Evolutionary conservation across 1,140 invertebrate species (phyloP), one percentile per base, ranked within the genome.

Genomic region (Lineus longissimus): DNA sequence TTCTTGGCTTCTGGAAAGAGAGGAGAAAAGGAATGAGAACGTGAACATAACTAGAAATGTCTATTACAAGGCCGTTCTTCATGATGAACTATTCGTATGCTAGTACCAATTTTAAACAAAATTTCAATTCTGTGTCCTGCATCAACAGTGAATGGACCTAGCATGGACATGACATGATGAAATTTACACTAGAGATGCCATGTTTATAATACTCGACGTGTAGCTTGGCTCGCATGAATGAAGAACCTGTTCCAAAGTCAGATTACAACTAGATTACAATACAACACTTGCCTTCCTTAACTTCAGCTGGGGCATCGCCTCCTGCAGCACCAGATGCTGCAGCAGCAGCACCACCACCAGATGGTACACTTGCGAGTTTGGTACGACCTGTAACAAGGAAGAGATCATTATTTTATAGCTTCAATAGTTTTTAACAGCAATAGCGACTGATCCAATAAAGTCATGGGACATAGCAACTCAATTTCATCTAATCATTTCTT

Each of bases 1-100:
- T 81, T 80, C 62, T 80, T 78, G 65, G 81, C 80, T 74, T 77
- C 73, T 75, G 67, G 54, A 61, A 67, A 57, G 62, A 69, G 63
- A 67, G 15, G 15, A 36, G 6, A 36, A 15, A 36, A 36, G 15
- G 33, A 36, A 36, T n/a, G n/a, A n/a, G n/a, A n/a, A n/a, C n/a
- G n/a, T n/a, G n/a, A n/a, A n/a, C n/a, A 51, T 9, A 43, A 62
- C 9, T 40, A 31, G 6, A 15, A 62, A 2, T 64, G 17, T 22
- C n/a, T n/a, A n/a, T n/a, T n/a, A n/a, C n/a, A n/a, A n/a, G n/a
- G n/a, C n/a, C n/a, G n/a, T n/a, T n/a, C n/a, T n/a, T n/a, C n/a
- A n/a, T n/a, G n/a, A n/a, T n/a, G n/a, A n/a, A n/a, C n/a, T n/a
- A n/a, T n/a, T n/a, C n/a, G n/a, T n/a, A n/a, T n/a, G n/a, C n/a